phyloP scores from a whole-genome alignment of 2,888 invertebrate genomes.

The Pristionchus exspectatus region DNA sequence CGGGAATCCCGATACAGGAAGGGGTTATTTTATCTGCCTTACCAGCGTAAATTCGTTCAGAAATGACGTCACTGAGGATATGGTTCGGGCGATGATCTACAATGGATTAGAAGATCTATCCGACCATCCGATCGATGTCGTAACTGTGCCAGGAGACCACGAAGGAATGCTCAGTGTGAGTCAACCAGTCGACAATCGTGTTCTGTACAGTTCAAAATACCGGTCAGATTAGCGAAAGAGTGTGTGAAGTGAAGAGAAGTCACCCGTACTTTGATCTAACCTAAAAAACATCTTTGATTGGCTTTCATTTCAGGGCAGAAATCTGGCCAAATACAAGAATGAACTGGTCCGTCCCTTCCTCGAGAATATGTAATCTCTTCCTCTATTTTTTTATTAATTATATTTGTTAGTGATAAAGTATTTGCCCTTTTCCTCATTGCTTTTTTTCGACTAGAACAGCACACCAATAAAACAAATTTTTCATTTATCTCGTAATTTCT shows the following conservation, averaged over 20 bases:
- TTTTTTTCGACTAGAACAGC: neutral
- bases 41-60: slow-evolving; percentile 53
- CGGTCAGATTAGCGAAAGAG: neutral
- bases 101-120: slow-evolving; percentile 66
- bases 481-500: neutral
- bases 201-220: too few species aligned
- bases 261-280: neutral
- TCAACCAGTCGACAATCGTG: neutral
- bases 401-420: neutral
- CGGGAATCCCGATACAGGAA: too few species aligned
- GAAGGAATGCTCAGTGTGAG: slow-evolving; percentile 51
- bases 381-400: neutral
- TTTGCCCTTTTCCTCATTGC: neutral
- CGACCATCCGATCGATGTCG: slow-evolving; percentile 59
- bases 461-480: neutral
- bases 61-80: slow-evolving; percentile 67
- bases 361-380: slow-evolving; percentile 5
- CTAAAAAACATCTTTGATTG: too few species aligned
- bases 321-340: slow-evolving; percentile 26
- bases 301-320: neutral
- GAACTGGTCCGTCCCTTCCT: slow-evolving; percentile 29
- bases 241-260: neutral
- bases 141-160: slow-evolving; percentile 46
- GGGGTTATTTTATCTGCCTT: too few species aligned
- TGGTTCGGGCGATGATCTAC: slow-evolving; percentile 64